Evolutionary conservation across 2,888 invertebrate species (phyloP), one percentile per base, ranked within the genome.

Genomic region (Pristionchus fissidentatus): DNA sequence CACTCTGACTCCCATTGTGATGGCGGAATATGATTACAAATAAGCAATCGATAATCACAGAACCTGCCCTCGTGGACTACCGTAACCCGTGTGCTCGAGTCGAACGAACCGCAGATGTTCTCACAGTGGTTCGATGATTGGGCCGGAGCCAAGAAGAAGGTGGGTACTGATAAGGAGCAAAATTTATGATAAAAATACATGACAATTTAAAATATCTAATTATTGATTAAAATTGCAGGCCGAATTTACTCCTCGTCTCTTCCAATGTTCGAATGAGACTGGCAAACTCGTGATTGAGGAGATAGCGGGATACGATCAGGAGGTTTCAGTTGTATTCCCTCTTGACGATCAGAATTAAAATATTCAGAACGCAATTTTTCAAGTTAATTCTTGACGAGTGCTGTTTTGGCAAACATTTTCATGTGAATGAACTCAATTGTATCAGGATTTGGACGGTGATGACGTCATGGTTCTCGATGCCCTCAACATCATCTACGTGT

Each of bases 91-190:
- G 94, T 97, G 22, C 95, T 96, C 0, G 96, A 97, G 92, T 95
- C 95, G 41, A 96, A 95, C 0, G 97, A 97, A 92, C 95, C 97
- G 0, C 95, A 95, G 0, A 94, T 95, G 10, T 97, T 97, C 93
- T 96, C 96, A 89, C 96, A 97, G 90, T 96, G 96, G 93, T 97
- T 97, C 93, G 93, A 94, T 3, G 94, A 95, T 70, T 87, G 87
- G 87, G 46, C 55, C 66, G 89, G 84, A 19, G 86, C 85, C 29
- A 87, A 88, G 29, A 85, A 84, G 70, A 87, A 62, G 46, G 62
- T 81, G 35, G 46, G 32, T 15, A 29, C 1, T 29, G 29, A 35
- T 43, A 0, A 46, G 32, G 13, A 15, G 38, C n/a, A 60, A 52
- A 49, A 22, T n/a, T n/a, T n/a, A n/a, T n/a, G n/a, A n/a, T n/a